Percentiles rank a stretch among this genome's conserved stretches.
phyloP scores from a whole-genome alignment of 2,113 vertebrate genomes.

The Zosterops japonicus region DNA sequence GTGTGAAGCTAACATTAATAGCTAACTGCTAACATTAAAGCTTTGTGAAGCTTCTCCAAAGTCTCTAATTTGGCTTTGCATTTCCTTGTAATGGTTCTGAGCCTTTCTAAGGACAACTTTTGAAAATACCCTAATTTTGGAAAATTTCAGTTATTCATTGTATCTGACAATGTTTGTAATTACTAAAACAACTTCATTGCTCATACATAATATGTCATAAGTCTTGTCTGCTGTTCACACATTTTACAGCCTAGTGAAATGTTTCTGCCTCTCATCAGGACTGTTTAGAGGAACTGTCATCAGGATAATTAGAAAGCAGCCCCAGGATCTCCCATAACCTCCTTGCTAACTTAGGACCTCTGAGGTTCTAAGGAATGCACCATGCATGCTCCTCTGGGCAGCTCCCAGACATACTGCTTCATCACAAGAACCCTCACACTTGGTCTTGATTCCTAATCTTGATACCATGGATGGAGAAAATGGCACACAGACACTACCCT shows the following conservation, averaged over 20 bases:
- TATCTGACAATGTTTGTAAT: neutral
- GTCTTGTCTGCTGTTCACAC: neutral
- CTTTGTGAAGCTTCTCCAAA: neutral
- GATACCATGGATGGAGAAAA: neutral
- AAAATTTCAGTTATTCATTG: neutral
- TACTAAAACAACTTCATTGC: neutral
- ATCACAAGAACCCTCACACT: neutral
- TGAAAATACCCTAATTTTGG: neutral
- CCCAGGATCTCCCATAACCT: neutral
- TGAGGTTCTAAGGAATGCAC: neutral
- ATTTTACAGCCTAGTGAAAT: neutral
- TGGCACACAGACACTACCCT: neutral
- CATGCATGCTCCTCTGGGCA: neutral
- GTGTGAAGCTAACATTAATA: neutral
- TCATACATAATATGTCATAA: neutral
- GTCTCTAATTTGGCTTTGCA: neutral
- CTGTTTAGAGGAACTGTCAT: neutral
- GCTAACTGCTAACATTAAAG: neutral
- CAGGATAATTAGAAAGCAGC: neutral
- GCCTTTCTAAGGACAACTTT: conserved; percentile 1
- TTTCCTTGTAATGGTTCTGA: neutral
- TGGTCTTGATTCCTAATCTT: neutral
- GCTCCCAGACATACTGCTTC: neutral
- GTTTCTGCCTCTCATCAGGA: neutral
- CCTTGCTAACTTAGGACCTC: neutral